A percentile compares a stretch with the other conserved stretches of the same genome.
phyloP scores from a whole-genome alignment of 2,797 vertebrate species.

The Acrossocheilus wenchowensis region DNA sequence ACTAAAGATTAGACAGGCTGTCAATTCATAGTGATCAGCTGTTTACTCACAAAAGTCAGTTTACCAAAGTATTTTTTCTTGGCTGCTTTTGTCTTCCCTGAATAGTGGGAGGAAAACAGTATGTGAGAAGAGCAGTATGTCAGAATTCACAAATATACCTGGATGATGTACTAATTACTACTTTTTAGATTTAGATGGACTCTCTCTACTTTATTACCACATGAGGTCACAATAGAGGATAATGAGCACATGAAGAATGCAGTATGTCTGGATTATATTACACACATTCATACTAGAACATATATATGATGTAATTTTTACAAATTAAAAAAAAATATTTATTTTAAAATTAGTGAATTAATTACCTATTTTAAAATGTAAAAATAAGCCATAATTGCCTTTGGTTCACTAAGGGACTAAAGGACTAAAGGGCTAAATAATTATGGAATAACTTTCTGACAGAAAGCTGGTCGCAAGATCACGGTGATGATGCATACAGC shows the following conservation, averaged over 20 bases:
- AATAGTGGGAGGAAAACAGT: too few species aligned
- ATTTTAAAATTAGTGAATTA: too few species aligned
- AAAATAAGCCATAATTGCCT: neutral
- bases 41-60: neutral
- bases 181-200: too few species aligned
- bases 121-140: too few species aligned
- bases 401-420: neutral
- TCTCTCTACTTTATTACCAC: too few species aligned
- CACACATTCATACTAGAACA: neutral
- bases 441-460: neutral
- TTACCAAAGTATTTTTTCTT: neutral
- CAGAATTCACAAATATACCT: too few species aligned
- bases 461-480: neutral
- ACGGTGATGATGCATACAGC: neutral
- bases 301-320: neutral
- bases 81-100: too few species aligned
- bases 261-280: neutral
- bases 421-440: neutral
- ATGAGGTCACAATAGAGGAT: too few species aligned
- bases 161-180: too few species aligned
- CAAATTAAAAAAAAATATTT: too few species aligned
- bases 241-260: neutral
- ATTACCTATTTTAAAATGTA: neutral
- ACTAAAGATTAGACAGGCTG: neutral
- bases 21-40: neutral